Evolutionary conservation across 2,113 vertebrate genomes (phyloP).

Genomic region (Neodon shergylaensis): DNA sequence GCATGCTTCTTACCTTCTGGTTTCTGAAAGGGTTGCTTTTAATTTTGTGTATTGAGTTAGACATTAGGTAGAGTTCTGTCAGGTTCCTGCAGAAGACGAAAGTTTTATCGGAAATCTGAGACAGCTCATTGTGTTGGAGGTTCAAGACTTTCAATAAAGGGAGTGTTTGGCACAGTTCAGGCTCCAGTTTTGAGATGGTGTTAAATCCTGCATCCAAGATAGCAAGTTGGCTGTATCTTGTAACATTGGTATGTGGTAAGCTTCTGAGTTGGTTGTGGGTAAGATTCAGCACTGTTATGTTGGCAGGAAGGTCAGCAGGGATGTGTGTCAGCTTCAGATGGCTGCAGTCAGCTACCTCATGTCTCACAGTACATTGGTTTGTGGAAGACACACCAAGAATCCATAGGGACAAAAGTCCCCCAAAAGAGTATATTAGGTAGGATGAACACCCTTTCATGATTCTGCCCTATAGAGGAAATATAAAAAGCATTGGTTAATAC

Average conservation of each 20-base stretch:
- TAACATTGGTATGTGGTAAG: conserved; percentile 84
- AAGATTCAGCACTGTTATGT: conserved; percentile 91
- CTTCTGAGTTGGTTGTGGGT: conserved; percentile 92
- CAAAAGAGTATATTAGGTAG: conserved; percentile 45
- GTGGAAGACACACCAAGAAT: conserved; percentile 46
- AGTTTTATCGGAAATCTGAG: conserved; percentile 83
- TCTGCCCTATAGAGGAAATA: conserved; percentile 68
- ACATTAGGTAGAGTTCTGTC: conserved; percentile 85
- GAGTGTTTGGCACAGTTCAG: conserved; percentile 86
- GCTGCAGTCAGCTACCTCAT: conserved; percentile 91
- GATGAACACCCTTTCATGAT: conserved; percentile 67
- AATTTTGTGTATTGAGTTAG: conserved; percentile 88
- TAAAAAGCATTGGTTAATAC: conserved; percentile 5
- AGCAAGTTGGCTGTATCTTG: conserved; percentile 86
- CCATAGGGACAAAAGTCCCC: conserved; percentile 67
- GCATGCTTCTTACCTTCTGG: conserved; percentile 83
- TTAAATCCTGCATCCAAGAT: conserved; percentile 90
- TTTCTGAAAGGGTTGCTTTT: conserved; percentile 88
- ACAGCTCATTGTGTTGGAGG: conserved; percentile 90
- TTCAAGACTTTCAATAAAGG: conserved; percentile 86
- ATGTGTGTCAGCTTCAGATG: conserved; percentile 89
- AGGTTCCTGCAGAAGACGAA: conserved; percentile 87
- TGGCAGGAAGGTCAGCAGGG: conserved; percentile 90
- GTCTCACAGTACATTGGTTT: conserved; percentile 84
- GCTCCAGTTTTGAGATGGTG: conserved; percentile 87